Percentiles rank a stretch among this genome's conserved stretches.
Conservation (phyloP, 2,113 vertebrate species). For the Nanorana parkeri region DNA sequence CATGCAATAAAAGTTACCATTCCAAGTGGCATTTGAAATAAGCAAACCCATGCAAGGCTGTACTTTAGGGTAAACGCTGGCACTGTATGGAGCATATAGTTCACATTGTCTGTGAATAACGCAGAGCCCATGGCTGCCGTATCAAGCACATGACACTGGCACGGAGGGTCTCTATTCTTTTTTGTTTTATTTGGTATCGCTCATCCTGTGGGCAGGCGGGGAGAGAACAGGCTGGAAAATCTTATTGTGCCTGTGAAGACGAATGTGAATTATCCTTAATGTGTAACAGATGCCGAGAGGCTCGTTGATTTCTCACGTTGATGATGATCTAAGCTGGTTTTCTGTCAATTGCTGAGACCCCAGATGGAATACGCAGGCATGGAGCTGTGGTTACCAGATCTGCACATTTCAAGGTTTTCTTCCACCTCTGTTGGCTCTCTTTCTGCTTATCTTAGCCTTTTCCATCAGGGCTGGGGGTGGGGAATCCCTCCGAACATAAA, state of each 20-base stretch:
- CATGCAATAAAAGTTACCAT: too few relatives aligned
- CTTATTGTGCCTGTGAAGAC: background rate
- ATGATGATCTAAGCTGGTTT: slow-evolving; percentile 50
- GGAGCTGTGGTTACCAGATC: slow-evolving; percentile 44
- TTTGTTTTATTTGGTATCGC: slow-evolving; percentile 3
- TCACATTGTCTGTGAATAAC: too few relatives aligned
- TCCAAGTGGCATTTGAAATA: too few relatives aligned
- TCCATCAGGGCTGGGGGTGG: background rate
- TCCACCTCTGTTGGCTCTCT: slow-evolving; percentile 11
- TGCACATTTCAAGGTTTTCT: slow-evolving; percentile 37
- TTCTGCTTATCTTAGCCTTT: background rate
- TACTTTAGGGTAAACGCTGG: too few relatives aligned
- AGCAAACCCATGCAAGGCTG: too few relatives aligned
- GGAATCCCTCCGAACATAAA: too few relatives aligned
- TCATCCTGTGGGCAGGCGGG: background rate
- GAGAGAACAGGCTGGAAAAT: slow-evolving; percentile 22
- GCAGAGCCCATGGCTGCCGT: too few relatives aligned
- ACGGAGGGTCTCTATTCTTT: background rate
- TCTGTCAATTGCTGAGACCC: slow-evolving; percentile 67
- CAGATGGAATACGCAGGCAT: slow-evolving; percentile 67
- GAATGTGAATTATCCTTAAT: slow-evolving; percentile 29
- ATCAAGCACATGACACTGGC: background rate
- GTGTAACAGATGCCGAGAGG: slow-evolving; percentile 46
- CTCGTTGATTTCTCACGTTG: slow-evolving; percentile 23
- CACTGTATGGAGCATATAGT: too few relatives aligned